Conservation (phyloP, 2,888 invertebrate species). For the Artemia sinica region DNA sequence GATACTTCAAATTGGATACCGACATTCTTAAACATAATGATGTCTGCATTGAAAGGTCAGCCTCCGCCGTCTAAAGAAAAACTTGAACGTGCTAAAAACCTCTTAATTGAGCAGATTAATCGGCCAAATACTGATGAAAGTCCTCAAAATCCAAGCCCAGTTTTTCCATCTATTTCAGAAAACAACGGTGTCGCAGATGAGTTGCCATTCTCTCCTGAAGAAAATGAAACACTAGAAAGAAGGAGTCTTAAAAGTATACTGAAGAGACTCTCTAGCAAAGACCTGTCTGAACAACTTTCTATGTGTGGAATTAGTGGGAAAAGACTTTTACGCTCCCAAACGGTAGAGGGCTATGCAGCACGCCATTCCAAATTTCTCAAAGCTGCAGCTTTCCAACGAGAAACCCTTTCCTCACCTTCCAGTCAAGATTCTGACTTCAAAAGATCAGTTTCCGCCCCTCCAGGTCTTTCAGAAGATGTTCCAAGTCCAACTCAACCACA, state of each 20-base stretch:
- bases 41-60: constrained; percentile 15
- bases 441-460: constrained; percentile 10
- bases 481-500: constrained; percentile 12
- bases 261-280: constrained; percentile 52
- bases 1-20: not conserved
- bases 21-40: constrained; percentile 20
- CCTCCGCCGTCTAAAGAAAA: constrained; percentile 15
- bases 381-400: constrained; percentile 70
- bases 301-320: not conserved
- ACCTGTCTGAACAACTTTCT: constrained; percentile 20
- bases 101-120: not conserved
- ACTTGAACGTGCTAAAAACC: constrained; percentile 1
- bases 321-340: constrained; percentile 58
- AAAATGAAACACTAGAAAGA: constrained; percentile 64
- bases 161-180: constrained; percentile 4
- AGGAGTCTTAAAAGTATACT: constrained; percentile 65
- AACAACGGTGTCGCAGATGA: not conserved
- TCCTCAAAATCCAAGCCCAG: not conserved
- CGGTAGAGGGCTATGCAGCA: constrained; percentile 71
- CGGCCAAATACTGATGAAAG: not conserved
- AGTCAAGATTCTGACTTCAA: constrained; percentile 30
- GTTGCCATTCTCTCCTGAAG: constrained; percentile 39
- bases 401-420: constrained; percentile 46
- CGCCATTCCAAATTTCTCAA: constrained; percentile 70
- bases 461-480: constrained; percentile 10